These are phyloP conservation scores for Symphodus melops DNA, from an alignment of 2,113 vertebrate genomes.

Conservation along the genomic window DNA sequence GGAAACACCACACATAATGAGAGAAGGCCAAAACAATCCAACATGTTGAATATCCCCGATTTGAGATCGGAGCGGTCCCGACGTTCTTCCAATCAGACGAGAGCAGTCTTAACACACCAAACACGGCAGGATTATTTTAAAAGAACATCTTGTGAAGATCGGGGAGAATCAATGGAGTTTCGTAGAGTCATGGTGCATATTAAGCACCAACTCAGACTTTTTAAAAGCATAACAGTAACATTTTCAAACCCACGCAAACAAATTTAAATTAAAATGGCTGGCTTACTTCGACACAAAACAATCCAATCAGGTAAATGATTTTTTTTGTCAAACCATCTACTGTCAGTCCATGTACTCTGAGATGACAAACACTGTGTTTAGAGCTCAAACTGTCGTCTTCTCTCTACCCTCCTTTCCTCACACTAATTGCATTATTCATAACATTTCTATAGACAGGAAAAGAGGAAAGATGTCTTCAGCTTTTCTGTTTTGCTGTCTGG, in stretches of 20 bases:
- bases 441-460: conserved; percentile 21
- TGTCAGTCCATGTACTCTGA: conserved; percentile 62
- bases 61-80: no score
- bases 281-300: conserved; percentile 10
- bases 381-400: conserved; percentile 56
- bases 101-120: no score
- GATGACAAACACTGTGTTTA: conserved; percentile 65
- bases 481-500: conserved; percentile 34
- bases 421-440: conserved; percentile 66
- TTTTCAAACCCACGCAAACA: background rate
- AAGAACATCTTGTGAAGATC: no score
- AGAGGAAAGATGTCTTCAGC: conserved; percentile 38
- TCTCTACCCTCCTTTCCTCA: conserved; percentile 32
- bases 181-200: background rate
- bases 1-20: no score
- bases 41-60: no score
- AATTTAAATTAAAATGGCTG: conserved; percentile 31
- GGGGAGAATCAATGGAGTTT: no score
- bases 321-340: conserved; percentile 63
- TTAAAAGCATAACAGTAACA: background rate
- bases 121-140: no score
- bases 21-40: no score
- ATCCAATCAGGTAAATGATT: conserved; percentile 35
- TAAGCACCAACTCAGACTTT: conserved; percentile 1
- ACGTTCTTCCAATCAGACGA: no score